Evolutionary conservation across 2,797 vertebrate genomes (phyloP).

Genomic region (Sebastes aleutianus): DNA sequence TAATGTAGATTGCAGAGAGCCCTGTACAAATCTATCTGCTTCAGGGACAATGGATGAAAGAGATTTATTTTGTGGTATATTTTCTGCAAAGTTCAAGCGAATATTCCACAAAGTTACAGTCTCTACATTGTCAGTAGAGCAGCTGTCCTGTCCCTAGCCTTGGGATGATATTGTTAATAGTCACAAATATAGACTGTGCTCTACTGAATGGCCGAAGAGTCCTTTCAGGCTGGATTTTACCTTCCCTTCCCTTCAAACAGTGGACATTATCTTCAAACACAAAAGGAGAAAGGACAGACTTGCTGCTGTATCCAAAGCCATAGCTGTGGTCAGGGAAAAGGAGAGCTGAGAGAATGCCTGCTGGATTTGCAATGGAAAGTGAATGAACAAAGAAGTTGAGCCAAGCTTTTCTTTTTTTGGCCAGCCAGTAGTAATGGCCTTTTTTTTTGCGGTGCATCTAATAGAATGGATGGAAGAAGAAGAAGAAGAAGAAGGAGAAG

Average conservation of each 20-base stretch:
- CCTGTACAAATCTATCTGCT: slow-evolving; percentile 5
- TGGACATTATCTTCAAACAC: slow-evolving; percentile 78
- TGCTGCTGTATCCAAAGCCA: slow-evolving; percentile 77
- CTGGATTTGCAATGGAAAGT: slow-evolving; percentile 81
- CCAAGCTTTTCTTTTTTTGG: slow-evolving; percentile 76
- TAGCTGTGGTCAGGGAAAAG: slow-evolving; percentile 77
- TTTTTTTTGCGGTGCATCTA: slow-evolving; percentile 61
- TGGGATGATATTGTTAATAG: slow-evolving; percentile 11
- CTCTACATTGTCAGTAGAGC: slow-evolving; percentile 25
- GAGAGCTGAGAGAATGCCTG: slow-evolving; percentile 76
- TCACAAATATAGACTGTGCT: slow-evolving; percentile 36
- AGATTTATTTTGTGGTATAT: slow-evolving; percentile 17
- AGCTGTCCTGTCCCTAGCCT: slow-evolving; percentile 25
- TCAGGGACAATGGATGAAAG: neutral
- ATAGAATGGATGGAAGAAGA: slow-evolving; percentile 54
- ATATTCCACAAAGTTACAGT: slow-evolving; percentile 19
- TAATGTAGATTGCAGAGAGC: slow-evolving; percentile 11
- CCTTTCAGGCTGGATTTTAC: slow-evolving; percentile 57
- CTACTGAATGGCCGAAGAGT: slow-evolving; percentile 25
- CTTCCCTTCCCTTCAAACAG: slow-evolving; percentile 65
- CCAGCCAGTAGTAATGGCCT: slow-evolving; percentile 67
- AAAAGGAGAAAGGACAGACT: slow-evolving; percentile 76
- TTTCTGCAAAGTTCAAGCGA: slow-evolving; percentile 13
- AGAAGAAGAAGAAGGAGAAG: neutral
- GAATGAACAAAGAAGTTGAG: slow-evolving; percentile 76